phyloP scores from a whole-genome alignment of 2,113 vertebrate genomes.

The Lepisosteus osseus region DNA sequence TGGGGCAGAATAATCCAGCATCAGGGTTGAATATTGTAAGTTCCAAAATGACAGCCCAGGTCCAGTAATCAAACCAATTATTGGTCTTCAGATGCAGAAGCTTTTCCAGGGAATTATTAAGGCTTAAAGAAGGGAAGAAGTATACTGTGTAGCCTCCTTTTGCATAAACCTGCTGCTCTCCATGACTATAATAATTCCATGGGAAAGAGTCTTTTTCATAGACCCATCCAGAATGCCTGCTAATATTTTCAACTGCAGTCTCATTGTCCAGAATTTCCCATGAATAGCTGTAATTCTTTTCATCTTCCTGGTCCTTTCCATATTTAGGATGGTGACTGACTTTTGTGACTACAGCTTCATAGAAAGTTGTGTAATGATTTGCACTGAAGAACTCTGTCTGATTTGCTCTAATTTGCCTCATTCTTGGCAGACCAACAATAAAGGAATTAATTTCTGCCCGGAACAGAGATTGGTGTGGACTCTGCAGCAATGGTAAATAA shows the following conservation, averaged over 20 bases:
- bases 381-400: slow-evolving; percentile 26
- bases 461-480: slow-evolving; percentile 31
- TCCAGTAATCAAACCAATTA: slow-evolving; percentile 58
- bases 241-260: not conserved
- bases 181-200: slow-evolving; percentile 36
- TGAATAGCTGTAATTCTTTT: slow-evolving; percentile 19
- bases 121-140: slow-evolving; percentile 47
- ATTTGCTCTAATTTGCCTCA: slow-evolving; percentile 56
- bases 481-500: slow-evolving; percentile 52
- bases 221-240: slow-evolving; percentile 38
- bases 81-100: slow-evolving; percentile 35
- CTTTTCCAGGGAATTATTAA: slow-evolving; percentile 38
- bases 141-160: slow-evolving; percentile 51
- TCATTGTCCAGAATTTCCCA: slow-evolving; percentile 36
- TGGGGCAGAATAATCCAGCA: slow-evolving; percentile 45
- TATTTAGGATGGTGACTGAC: slow-evolving; percentile 47
- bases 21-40: slow-evolving; percentile 49
- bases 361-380: slow-evolving; percentile 9
- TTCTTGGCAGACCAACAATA: slow-evolving; percentile 56
- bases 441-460: slow-evolving; percentile 39
- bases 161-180: slow-evolving; percentile 40
- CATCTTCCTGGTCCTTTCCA: slow-evolving; percentile 34
- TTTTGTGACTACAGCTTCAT: slow-evolving; percentile 21
- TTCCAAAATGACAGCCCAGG: slow-evolving; percentile 57
- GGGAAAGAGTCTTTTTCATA: slow-evolving; percentile 30